These are phyloP conservation scores for Crossocerus cetratus DNA, from an alignment of 2,888 invertebrate genomes.

Conservation along the genomic window DNA sequence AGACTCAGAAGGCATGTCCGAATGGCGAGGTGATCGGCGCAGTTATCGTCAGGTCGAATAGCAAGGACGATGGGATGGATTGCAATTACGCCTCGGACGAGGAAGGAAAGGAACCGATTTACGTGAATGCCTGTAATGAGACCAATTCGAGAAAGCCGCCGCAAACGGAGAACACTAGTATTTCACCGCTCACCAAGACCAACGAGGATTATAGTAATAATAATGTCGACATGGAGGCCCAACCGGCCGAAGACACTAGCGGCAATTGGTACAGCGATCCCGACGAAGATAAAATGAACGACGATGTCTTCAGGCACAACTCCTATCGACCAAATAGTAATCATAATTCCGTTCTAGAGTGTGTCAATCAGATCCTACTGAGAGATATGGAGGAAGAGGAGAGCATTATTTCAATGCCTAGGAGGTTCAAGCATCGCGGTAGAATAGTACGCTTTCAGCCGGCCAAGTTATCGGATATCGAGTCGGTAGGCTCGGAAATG, in stretches of 20 bases:
- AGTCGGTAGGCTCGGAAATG: conserved; percentile 75
- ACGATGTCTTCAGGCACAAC: conserved; percentile 75
- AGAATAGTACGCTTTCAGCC: conserved; percentile 74
- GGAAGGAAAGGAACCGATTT: conserved; percentile 67
- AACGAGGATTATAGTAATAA: conserved; percentile 50
- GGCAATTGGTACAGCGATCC: conserved; percentile 92
- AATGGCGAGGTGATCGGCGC: conserved; percentile 22
- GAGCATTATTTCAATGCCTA: conserved; percentile 70
- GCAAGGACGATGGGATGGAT: conserved; percentile 74
- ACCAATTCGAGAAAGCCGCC: conserved; percentile 62
- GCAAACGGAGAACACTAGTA: conserved; percentile 37
- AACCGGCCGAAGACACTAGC: conserved; percentile 78
- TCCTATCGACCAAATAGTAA: conserved; percentile 80
- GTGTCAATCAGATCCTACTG: conserved; percentile 90
- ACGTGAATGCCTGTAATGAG: conserved; percentile 68
- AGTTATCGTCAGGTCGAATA: conserved; percentile 66
- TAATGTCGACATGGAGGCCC: conserved; percentile 60
- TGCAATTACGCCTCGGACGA: conserved; percentile 73
- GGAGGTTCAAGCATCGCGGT: conserved; percentile 73
- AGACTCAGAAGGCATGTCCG: conserved; percentile 25
- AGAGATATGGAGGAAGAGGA: conserved; percentile 82
- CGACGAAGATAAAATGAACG: conserved; percentile 84
- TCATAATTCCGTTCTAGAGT: conserved; percentile 91
- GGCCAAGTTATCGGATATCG: conserved; percentile 73
- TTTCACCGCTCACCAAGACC: conserved; percentile 15